These are phyloP conservation scores for Pristiophorus japonicus DNA, from an alignment of 2,113 vertebrate genomes.

Conservation along the genomic window DNA sequence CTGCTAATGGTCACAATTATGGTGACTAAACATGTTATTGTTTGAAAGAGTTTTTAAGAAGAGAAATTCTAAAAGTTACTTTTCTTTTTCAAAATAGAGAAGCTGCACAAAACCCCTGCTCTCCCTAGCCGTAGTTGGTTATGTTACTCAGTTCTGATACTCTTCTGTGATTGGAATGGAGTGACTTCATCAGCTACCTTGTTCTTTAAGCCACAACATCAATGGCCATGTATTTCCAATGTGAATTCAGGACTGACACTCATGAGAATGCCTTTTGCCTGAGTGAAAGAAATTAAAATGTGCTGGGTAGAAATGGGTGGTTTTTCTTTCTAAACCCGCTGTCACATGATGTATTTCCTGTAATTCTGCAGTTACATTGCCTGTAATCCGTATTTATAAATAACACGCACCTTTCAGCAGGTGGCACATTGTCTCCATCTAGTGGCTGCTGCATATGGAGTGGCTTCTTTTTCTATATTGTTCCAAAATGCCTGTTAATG, in stretches of 20 bases:
- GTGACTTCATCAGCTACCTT: neutral
- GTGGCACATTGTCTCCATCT: neutral
- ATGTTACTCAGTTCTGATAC: neutral
- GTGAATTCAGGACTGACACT: neutral
- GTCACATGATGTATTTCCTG: neutral
- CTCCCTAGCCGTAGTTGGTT: neutral
- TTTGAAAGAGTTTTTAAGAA: neutral
- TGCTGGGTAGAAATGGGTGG: neutral
- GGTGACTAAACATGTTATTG: neutral
- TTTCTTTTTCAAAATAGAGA: neutral
- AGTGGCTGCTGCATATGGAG: neutral
- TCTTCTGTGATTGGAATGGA: neutral
- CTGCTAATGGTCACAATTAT: neutral
- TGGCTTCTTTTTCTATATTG: neutral
- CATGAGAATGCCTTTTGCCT: neutral
- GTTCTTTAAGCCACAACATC: neutral
- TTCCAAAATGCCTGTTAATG: neutral
- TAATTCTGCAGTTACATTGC: neutral
- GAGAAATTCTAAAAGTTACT: neutral
- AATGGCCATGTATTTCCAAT: neutral
- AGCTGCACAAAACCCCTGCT: neutral
- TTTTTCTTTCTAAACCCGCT: neutral
- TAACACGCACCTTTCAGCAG: neutral
- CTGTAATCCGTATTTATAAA: neutral
- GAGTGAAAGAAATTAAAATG: neutral